Evolutionary conservation across 2,888 invertebrate genomes (phyloP), one percentile per base, ranked within the genome.

Genomic region (Hoplodrina ambigua): DNA sequence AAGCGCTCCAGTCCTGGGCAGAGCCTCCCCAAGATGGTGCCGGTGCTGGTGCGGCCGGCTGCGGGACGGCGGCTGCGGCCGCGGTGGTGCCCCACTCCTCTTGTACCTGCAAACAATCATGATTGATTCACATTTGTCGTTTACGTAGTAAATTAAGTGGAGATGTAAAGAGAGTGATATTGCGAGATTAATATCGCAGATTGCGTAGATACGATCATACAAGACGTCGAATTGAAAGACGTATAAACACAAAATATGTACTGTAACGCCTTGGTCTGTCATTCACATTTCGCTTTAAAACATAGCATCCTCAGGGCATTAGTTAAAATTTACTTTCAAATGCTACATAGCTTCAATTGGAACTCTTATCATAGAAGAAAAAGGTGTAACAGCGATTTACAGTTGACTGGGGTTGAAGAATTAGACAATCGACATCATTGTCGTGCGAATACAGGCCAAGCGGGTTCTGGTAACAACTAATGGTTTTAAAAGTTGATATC

Each of bases 1-100:
- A 81, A 44, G 94, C 95, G 86, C 93, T 96, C 97, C 97, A 97
- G 89, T 96, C 96, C 78, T 95, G 94, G 49, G 96, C 92, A 54
- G 96, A 93, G 75, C 96, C 96, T 79, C 97, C 97, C 97, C 97
- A 97, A 57, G 96, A 96, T 8, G 96, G 96, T 5, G 96, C 85
- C 2, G 94, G 87, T 1, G 96, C 92, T 50, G 96, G 88, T 0
- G 94, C 87, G 84, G 91, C 83, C 0, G 96, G 92, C 0, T 96
- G 89, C 0, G 94, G 88, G 84, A 93, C 89, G 0, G 92, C 87
- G 11, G 93, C 88, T 0, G 92, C 87, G 15, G 93, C 89, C 8
- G 94, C 89, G 0, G 92, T 71, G 10, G 88, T 86, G 10, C 96
- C 92, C 96, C 97, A 97, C 87, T 97, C 97, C 75, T 96, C 96